Evolutionary conservation across 2,888 invertebrate genomes (phyloP), one percentile per base, ranked within the genome.

Genomic region (Euphydryas editha): DNA sequence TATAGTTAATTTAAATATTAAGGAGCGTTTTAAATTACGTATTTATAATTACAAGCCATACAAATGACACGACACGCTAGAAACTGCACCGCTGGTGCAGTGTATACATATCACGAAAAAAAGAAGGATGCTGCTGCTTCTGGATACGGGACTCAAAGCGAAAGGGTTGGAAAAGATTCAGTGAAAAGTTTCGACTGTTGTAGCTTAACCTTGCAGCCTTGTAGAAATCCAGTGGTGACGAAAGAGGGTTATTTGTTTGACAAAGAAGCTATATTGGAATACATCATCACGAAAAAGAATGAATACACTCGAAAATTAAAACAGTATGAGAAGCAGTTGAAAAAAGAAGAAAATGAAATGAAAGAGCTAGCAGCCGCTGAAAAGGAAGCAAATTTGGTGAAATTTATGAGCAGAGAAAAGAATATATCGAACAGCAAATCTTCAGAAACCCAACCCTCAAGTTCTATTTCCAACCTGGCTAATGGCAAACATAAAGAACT

Each of bases 61-160:
- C 46, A 59, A 51, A 98, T 98, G 98, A 98, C 98, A 0, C 94
- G 99, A 62, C 99, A 99, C 83, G 99, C 99, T 11, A 96, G 98
- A 86, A 99, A 99, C 90, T 98, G 98, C 81, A 99, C 99, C 1
- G 99, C 99, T 0, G 98, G 99, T 65, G 98, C 99, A 10, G 99
- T 99, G 11, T 99, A 99, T 84, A 98, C 99, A 0, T 99, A 99
- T 79, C 98, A 99, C 78, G 99, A 99, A 83, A 98, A 98, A 89
- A 97, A 98, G 85, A 98, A 98, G 83, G 99, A 99, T 83, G 98
- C 98, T 1, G 95, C 96, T 49, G 96, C 97, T 10, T 98, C 99
- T 15, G 99, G 99, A 8, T 99, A 99, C 86, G 99, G 97, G 1
- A 97, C 97, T 39, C 96, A 96, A 83, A 94, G 94, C 57, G 96